phyloP scores from a whole-genome alignment of 2,113 vertebrate genomes.

The Oryctolagus cuniculus region mOryCun1.1 NC_091441.1:87599001-87599500 shows the following conservation, averaged over 20 bases:
- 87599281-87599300: neutral
- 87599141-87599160: conserved; percentile 76
- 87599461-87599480: no score
- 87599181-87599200: conserved; percentile 59
- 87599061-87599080: conserved; percentile 77
- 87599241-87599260: neutral
- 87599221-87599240: conserved; percentile 46
- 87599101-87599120: neutral
- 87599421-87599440: no score
- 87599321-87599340: no score
- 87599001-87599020: conserved; percentile 77
- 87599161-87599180: conserved; percentile 76
- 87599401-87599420: no score
- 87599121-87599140: conserved; percentile 73
- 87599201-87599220: neutral
- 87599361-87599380: no score
- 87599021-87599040: neutral
- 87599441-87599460: no score
- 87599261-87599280: neutral
- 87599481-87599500: no score
- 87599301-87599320: neutral
- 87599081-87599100: conserved; percentile 37
- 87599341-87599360: no score
- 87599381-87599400: no score
- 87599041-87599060: conserved; percentile 81